Base-by-base conservation (phyloP, 2,888 invertebrate species). In the Drosophila barbarae region DNA sequence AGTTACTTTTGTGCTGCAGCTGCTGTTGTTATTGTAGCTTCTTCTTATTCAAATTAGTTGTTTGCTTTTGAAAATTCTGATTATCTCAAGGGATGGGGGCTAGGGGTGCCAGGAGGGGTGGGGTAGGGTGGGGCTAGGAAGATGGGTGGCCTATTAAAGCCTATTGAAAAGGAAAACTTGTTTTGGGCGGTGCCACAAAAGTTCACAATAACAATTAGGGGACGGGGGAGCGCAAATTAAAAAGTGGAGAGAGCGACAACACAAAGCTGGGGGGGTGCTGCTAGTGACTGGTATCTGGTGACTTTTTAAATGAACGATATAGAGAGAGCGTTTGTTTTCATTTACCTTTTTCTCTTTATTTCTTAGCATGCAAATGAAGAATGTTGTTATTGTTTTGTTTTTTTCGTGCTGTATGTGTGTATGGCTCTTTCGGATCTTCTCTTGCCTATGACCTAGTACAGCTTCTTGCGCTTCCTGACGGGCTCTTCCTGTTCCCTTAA, bases 321-420 rank as follows among this genome's bases (percentile, higher is more conserved):
- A 21, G 54, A 30, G 13, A 35, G 36, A 21, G 15, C 13, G 42
- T 52, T 26, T 34, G 21, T 61, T 52, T 42, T 23, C 36, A 64
- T 52, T 50, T 36, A 63, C 61, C 36, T n/a, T 52, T 52, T 64
- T 63, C 65, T 42, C 63, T 63, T 63, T 63, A 63, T 63, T 63
- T 63, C 65, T 52, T 63, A 63, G 65, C 64, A 51, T 64, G 63
- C 52, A 51, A 64, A 63, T 63, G 64, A 44, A 52, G 26, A 49
- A 55, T 55, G 32, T 57, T 41, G 18, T 54, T 49, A 23, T 55
- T n/a, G 32, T 54, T 52, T 42, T 44, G 18, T 30, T 18, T 30
- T 46, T n/a, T 23, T 55, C 28, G 30, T 30, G 36, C 52, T 30
- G 36, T 32, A 30, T 32, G 30, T 18, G 15, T 39, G 41, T 49